phyloP scores from a whole-genome alignment of 2,888 invertebrate species.

The Zygaena filipendulae region DNA sequence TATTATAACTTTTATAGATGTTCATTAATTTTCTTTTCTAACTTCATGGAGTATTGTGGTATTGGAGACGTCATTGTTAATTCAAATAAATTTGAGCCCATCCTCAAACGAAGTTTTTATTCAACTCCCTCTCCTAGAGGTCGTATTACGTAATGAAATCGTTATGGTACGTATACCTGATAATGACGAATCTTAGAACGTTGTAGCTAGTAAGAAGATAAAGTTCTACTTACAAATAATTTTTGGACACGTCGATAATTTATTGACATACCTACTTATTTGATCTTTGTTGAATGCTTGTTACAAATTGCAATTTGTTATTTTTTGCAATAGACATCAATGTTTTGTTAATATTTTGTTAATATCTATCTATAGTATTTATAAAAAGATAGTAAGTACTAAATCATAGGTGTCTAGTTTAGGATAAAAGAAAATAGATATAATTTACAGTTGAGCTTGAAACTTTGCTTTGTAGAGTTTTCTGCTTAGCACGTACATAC shows the following conservation, averaged over 20 bases:
- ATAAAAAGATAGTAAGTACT: conserved; percentile 34
- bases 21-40: conserved; percentile 66
- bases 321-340: too few relatives aligned
- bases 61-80: conserved; percentile 68
- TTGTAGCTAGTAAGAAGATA: too few relatives aligned
- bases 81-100: conserved; percentile 68
- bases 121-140: conserved; percentile 31
- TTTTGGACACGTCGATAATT: too few relatives aligned
- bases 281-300: too few relatives aligned
- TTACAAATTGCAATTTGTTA: conserved; percentile 10
- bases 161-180: too few relatives aligned
- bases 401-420: conserved; percentile 45
- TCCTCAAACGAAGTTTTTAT: conserved; percentile 63
- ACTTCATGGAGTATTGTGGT: conserved; percentile 67
- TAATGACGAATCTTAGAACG: background rate
- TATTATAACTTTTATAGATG: conserved; percentile 70
- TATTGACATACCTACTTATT: too few relatives aligned
- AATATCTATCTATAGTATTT: too few relatives aligned
- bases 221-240: too few relatives aligned
- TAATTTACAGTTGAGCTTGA: conserved; percentile 49
- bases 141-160: too few relatives aligned
- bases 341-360: conserved; percentile 29
- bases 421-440: conserved; percentile 45
- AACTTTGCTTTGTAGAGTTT: conserved; percentile 50
- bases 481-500: too few relatives aligned